Evolutionary conservation across 2,797 vertebrate species (phyloP), one percentile per base, ranked within the genome.

Genomic region (Sebastolobus altivelis): DNA sequence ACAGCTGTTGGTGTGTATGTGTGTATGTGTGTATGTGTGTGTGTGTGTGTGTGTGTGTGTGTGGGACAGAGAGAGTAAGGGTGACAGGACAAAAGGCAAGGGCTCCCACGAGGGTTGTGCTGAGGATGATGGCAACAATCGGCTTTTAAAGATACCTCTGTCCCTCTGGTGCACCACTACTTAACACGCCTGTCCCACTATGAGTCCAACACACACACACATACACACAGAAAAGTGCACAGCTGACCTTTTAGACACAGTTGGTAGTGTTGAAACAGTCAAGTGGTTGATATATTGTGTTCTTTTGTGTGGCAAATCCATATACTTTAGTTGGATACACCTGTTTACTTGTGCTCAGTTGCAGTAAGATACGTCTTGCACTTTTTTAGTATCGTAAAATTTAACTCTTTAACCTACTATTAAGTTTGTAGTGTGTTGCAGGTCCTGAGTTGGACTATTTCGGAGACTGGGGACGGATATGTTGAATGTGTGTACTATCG

Each of bases 121-220:
- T 95, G 96, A 96, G 97, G 97, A 98, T 98, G 97, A 99, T 98
- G 97, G 97, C 96, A 97, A 97, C 97, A 97, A 98, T 98, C 97
- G 95, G 95, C 95, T 98, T 98, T 98, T 98, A 98, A 98, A 97
- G 96, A 97, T 96, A 94, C 95, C 96, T 95, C 83, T 83, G 95
- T 97, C 96, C 96, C 96, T 96, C 96, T 94, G 96, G 96, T 93
- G 95, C 95, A 92, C 91, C 92, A 89, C 95, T 96, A 96, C 96
- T 95, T 96, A 96, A 89, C 92, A 89, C 88, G 84, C 75, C 90
- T 90, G 87, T 94, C 95, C 96, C 79, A 62, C 77, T 74, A 61
- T 68, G 66, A 73, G 74, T 35, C 58, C 66, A 56, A 31, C 20
- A 68, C 77, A 87, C 56, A 55, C 59, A 77, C 56, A 77, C 37